These are phyloP conservation scores for Chaetodon trifascialis DNA, from an alignment of 2,113 vertebrate genomes.

Conservation along the genomic window DNA sequence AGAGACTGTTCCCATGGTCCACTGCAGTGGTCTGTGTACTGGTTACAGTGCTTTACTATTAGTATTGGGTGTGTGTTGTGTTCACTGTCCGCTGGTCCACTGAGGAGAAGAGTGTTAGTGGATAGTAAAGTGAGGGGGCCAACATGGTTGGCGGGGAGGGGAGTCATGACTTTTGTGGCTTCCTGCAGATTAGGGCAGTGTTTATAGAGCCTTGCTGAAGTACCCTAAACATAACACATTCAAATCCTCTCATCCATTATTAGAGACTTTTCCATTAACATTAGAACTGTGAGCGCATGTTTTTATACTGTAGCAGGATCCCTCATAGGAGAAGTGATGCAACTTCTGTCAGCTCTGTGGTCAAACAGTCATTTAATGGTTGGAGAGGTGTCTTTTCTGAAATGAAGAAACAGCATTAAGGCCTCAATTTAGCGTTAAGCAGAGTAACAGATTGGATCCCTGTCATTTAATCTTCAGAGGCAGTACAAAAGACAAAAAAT, in stretches of 20 bases:
- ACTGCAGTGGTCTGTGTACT: slow-evolving; percentile 32
- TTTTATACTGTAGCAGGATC: slow-evolving; percentile 3
- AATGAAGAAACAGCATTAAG: background rate
- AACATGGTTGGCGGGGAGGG: slow-evolving; percentile 13
- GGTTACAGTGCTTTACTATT: slow-evolving; percentile 43
- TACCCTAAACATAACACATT: slow-evolving; percentile 73
- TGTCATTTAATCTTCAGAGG: slow-evolving; percentile 66
- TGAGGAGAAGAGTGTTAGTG: slow-evolving; percentile 21
- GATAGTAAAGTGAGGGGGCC: slow-evolving; percentile 36
- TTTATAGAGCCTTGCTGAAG: slow-evolving; percentile 79
- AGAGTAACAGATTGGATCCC: slow-evolving; percentile 14
- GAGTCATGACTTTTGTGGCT: slow-evolving; percentile 73
- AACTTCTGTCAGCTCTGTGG: slow-evolving; percentile 43
- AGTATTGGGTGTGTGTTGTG: slow-evolving; percentile 56
- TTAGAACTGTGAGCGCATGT: slow-evolving; percentile 27
- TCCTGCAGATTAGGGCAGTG: slow-evolving; percentile 81
- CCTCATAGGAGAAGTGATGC: slow-evolving; percentile 39
- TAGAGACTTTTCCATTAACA: slow-evolving; percentile 55
- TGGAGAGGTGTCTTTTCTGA: slow-evolving; percentile 11
- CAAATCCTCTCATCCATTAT: slow-evolving; percentile 69
- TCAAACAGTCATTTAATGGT: slow-evolving; percentile 37
- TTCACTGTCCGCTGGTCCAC: slow-evolving; percentile 39
- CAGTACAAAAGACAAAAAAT: slow-evolving; percentile 56
- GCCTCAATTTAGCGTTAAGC: slow-evolving; percentile 1
- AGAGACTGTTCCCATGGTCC: slow-evolving; percentile 70